A percentile compares a stretch with the other conserved stretches of the same genome.
These are phyloP conservation scores for Phytoseiulus persimilis DNA, from an alignment of 2,888 invertebrate genomes.

Conservation along the genomic window DNA sequence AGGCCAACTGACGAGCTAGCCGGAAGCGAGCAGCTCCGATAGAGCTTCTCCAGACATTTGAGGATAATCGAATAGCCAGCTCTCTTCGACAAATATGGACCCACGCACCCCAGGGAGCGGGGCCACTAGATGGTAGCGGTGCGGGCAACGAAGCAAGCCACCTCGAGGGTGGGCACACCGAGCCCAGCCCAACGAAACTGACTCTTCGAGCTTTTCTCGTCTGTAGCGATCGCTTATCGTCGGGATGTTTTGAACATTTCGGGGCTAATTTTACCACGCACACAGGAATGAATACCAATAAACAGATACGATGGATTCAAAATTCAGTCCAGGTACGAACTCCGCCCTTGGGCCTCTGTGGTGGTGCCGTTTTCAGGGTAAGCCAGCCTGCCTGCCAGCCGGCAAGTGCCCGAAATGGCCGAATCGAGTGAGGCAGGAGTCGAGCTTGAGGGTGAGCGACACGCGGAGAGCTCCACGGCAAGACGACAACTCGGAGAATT, in stretches of 20 bases:
- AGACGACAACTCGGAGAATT: background rate
- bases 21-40: background rate
- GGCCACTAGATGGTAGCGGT: background rate
- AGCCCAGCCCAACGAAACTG: background rate
- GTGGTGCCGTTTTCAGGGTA: background rate
- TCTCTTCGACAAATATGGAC: background rate
- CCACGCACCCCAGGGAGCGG: background rate
- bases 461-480: background rate
- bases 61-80: background rate
- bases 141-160: background rate
- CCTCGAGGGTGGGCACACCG: background rate
- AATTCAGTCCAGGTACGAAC: background rate
- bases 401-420: background rate
- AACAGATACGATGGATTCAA: background rate
- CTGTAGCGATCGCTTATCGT: background rate
- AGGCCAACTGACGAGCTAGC: background rate
- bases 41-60: background rate
- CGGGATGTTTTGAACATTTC: background rate
- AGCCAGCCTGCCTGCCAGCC: too few relatives aligned
- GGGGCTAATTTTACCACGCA: background rate
- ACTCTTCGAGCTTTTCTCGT: background rate
- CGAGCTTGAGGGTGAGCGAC: background rate
- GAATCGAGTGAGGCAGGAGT: background rate
- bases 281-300: slow-evolving; percentile 5
- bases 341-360: background rate